These are phyloP conservation scores for Rhopalosiphum maidis DNA, from an alignment of 1,140 invertebrate species.

Conservation along the genomic window DNA sequence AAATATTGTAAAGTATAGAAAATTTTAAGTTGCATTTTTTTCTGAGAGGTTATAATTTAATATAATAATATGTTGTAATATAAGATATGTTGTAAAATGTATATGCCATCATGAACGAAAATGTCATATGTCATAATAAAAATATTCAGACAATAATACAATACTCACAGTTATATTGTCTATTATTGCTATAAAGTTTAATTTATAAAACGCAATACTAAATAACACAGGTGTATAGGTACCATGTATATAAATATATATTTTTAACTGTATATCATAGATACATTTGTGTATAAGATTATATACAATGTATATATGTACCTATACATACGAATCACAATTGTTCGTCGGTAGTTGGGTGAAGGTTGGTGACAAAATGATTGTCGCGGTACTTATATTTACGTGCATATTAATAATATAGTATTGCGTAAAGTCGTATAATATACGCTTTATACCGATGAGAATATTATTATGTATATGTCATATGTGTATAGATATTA, in stretches of 20 bases:
- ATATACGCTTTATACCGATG: neutral
- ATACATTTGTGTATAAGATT: neutral
- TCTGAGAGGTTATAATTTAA: neutral
- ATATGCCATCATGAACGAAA: neutral
- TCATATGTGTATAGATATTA: neutral
- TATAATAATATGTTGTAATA: neutral
- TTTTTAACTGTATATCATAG: neutral
- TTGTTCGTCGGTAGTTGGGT: neutral
- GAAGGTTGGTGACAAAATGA: conserved; percentile 1
- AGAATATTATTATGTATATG: neutral
- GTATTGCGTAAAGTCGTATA: neutral
- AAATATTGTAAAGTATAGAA: neutral
- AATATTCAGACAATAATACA: neutral
- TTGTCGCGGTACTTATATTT: neutral
- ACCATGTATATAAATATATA: neutral
- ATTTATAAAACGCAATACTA: neutral
- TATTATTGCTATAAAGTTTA: neutral
- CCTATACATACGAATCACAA: neutral
- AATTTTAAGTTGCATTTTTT: neutral
- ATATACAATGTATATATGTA: neutral
- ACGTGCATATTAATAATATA: neutral
- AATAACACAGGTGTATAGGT: neutral
- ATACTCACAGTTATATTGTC: neutral
- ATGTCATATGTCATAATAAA: neutral
- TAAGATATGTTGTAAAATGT: neutral